Evolutionary conservation across 2,888 invertebrate species (phyloP), one percentile per base, ranked within the genome.

Genomic region (Drosophila gaucha): DNA sequence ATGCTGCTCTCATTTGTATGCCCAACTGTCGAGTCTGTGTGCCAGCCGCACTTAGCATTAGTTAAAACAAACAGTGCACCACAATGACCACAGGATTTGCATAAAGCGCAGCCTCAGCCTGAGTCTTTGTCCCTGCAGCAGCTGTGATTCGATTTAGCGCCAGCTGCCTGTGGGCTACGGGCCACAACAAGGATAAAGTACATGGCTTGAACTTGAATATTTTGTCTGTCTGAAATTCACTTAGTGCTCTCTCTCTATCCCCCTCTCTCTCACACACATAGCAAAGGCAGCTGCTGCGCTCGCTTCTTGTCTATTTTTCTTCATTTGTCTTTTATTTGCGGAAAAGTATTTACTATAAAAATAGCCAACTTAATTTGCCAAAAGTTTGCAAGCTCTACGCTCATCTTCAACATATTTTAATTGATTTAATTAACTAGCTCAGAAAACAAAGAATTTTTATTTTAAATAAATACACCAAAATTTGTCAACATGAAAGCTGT

Each of bases 61-160:
- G 58, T 73, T 68, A 73, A 76, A 76, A 73, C 66, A 76, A 76
- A 76, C 43, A 73, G 58, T 52, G 58, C 56, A 35, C 64, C 65
- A 72, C 78, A 83, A 69, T 75, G 84, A 67, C 80, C 80, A 73
- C 75, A 59, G 79, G 59, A 84, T 84, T 80, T 80, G 82, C 85
- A 80, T 80, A 80, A 70, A 71, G 67, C 76, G 70, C 67, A 68
- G 14, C 41, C 14, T 14, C 5, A 6, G 41, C 6, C 30, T 8
- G 12, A 30, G 18, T 30, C 16, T 30, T 58, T 80, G 80, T 80
- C 76, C 80, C 73, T 68, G 73, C 77, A 50, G 55, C 69, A 74
- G 70, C 60, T 60, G 66, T 57, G 60, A 80, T 80, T 78, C 78
- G 78, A 78, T 78, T 80, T 75, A 78, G 78, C 63, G 49, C 24